Percentiles rank a stretch among this genome's conserved stretches.
These are phyloP conservation scores for Mormyrops boulengeri DNA, from an alignment of 2,797 vertebrate genomes.

Conservation along the genomic window DNA sequence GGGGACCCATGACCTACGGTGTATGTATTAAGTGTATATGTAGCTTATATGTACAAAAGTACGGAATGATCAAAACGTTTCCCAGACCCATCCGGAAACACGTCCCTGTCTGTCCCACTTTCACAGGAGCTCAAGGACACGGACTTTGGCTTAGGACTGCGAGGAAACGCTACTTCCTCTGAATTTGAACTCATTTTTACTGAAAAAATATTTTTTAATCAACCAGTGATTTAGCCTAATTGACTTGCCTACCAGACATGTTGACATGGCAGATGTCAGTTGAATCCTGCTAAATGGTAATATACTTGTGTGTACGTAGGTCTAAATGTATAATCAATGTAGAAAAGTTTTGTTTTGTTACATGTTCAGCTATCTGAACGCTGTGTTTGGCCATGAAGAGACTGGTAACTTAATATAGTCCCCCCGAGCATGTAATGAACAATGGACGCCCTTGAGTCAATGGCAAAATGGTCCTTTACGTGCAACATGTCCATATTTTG, in stretches of 20 bases:
- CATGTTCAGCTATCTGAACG: not conserved
- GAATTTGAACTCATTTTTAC: not conserved
- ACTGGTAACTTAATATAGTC: not conserved
- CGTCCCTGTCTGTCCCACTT: not conserved
- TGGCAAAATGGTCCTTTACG: not conserved
- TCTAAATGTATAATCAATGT: not conserved
- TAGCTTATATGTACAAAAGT: not conserved
- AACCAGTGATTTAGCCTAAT: not conserved
- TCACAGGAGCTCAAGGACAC: not conserved
- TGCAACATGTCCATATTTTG: not conserved
- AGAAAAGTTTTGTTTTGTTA: not conserved
- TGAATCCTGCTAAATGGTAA: not conserved
- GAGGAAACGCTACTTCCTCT: not conserved
- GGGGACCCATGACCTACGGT: not conserved
- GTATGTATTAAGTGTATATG: not conserved
- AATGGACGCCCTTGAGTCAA: not conserved
- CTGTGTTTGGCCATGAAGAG: not conserved
- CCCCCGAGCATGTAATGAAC: not conserved
- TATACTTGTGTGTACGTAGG: not conserved
- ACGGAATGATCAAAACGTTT: not conserved
- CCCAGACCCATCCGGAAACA: not conserved
- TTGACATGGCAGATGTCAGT: not conserved
- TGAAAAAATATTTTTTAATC: not conserved
- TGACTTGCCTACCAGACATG: not conserved
- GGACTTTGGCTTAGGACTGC: not conserved